Base-by-base conservation (phyloP, 2,113 vertebrate genomes). In the Micronycteris hirsuta region DNA sequence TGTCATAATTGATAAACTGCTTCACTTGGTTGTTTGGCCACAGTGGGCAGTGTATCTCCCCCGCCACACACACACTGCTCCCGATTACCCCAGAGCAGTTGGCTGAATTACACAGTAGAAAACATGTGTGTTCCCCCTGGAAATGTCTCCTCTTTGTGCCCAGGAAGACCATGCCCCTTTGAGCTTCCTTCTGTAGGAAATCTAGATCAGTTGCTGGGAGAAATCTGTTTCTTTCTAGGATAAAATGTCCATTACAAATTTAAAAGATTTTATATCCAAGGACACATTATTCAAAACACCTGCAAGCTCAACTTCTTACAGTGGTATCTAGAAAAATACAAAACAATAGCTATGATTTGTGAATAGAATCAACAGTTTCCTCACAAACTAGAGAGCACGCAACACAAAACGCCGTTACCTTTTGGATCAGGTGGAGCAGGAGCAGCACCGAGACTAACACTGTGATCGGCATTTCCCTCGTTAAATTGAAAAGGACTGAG, bases 351-450 rank as follows among this genome's bases (percentile, higher is more conserved):
- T 56, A 22, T 4, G 1, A 41, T 56, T 86, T 28, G 26, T 43
- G 61, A 4, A 6, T 41, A 96, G 87, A 97, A 90, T 82, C 49
- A 36, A 67, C n/a, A n/a, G 45, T 82, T 78, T 74, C 41, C 63
- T 93, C 74, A 71, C 56, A 36, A 76, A 86, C 58, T 22, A 38
- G 24, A 94, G 47, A 58, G 26, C 26, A 36, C 19, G 12, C 26
- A 65, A 67, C n/a, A 78, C n/a, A 52, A 76, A 92, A 78, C 17
- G 4, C 58, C 63, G 45, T 92, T 86, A 71, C 13, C 12, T 71
- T 94, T 80, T 84, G 61, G 41, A 86, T 76, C 24, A 63, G 52
- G 49, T 43, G 67, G 71, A 94, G 86, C 61, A 47, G 28, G 20
- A 54, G 58, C 24, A 36, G 77, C 67, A 76, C 20, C 19, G 26